These are phyloP conservation scores for Campopleginae sp. DNA, from an alignment of 2,888 invertebrate genomes.

Conservation along the genomic window DNA sequence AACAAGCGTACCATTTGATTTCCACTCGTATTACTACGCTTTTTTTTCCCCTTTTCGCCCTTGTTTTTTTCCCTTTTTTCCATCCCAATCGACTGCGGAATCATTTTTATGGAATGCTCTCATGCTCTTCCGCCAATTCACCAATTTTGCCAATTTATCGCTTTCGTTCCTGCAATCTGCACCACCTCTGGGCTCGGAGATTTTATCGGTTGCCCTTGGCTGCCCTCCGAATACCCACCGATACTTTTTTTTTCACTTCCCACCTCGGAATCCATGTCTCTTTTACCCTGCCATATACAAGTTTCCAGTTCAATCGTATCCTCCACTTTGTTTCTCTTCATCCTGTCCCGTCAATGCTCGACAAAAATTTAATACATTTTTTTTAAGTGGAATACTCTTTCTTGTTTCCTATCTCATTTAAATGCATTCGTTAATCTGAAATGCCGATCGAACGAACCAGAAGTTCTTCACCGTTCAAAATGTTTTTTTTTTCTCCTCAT, in stretches of 20 bases:
- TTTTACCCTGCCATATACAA: conserved; percentile 29
- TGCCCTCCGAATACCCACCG: conserved; percentile 32
- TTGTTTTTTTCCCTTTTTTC: conserved; percentile 59
- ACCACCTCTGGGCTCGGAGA: conserved; percentile 47
- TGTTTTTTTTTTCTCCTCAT: conserved; percentile 1
- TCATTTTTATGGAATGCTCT: conserved; percentile 67
- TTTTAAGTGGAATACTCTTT: not conserved
- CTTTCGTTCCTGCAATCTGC: conserved; percentile 62
- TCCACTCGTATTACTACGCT: conserved; percentile 58
- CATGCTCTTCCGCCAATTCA: conserved; percentile 50
- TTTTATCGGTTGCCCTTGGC: conserved; percentile 58
- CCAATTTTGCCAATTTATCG: conserved; percentile 65
- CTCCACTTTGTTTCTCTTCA: conserved; percentile 9
- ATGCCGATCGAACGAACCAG: not conserved
- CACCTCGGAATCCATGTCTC: conserved; percentile 16
- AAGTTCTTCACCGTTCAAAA: not conserved
- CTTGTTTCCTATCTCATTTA: not conserved
- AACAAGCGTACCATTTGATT: conserved; percentile 74
- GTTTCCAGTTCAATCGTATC: not conserved
- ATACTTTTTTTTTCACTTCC: conserved; percentile 35
- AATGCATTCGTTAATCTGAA: not conserved
- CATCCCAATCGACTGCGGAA: conserved; percentile 63
- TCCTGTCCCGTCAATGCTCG: not conserved
- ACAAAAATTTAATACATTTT: not conserved
- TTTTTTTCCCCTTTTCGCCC: not conserved